phyloP scores from a whole-genome alignment of 2,113 vertebrate genomes.

The Pollachius pollachius region DNA sequence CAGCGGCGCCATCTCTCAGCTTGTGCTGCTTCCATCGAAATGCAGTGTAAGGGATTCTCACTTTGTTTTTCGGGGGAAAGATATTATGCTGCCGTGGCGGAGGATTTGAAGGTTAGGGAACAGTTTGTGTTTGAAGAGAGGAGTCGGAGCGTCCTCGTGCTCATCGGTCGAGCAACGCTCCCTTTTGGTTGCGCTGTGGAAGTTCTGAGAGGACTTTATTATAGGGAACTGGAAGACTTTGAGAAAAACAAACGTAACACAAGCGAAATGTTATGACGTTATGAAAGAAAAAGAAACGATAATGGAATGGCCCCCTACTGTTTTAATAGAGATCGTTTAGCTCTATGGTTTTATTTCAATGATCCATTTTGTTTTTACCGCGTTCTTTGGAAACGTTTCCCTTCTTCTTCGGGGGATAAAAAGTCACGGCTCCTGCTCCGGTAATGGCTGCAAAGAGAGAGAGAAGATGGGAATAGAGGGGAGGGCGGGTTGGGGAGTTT shows the following conservation, averaged over 20 bases:
- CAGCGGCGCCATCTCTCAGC: conserved; percentile 64
- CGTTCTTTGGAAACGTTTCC: conserved; percentile 19
- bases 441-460: conserved; percentile 20
- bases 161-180: too few relatives aligned
- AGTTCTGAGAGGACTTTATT: too few relatives aligned
- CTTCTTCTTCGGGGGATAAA: conserved; percentile 37
- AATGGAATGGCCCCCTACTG: conserved; percentile 41
- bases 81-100: conserved; percentile 50
- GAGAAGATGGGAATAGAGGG: conserved; percentile 24
- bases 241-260: conserved; percentile 9
- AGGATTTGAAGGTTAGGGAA: conserved; percentile 44
- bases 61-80: conserved; percentile 59
- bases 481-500: conserved; percentile 7
- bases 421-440: conserved; percentile 20
- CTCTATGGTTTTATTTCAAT: neutral
- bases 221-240: conserved; percentile 16
- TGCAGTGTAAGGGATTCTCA: conserved; percentile 65
- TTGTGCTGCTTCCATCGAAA: conserved; percentile 69
- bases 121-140: conserved; percentile 23
- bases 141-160: neutral
- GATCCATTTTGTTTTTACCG: conserved; percentile 30
- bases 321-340: conserved; percentile 39
- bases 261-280: neutral
- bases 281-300: conserved; percentile 13
- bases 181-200: too few relatives aligned